Evolutionary conservation across 2,797 vertebrate species (phyloP).

Genomic region (Gymnoscopelus microlampas): DNA sequence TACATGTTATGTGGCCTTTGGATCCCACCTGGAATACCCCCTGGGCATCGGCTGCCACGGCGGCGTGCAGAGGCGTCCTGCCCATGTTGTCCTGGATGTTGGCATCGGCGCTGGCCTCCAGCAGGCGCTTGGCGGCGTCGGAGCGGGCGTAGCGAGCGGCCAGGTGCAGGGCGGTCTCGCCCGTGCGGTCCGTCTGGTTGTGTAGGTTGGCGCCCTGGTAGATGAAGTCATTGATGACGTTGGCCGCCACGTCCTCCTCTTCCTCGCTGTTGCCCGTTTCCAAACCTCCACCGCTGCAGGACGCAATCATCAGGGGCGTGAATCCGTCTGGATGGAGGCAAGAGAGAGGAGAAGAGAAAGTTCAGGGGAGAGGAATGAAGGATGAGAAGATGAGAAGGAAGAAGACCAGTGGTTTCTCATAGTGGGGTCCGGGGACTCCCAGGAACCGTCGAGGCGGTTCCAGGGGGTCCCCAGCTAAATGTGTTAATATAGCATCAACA

Average conservation of each 20-base stretch:
- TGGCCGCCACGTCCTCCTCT: constrained; percentile 92
- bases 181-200: constrained; percentile 96
- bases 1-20: not conserved
- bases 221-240: constrained; percentile 96
- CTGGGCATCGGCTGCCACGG: constrained; percentile 94
- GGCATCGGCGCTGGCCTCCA: constrained; percentile 95
- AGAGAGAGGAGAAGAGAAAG: not conserved
- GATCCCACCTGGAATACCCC: constrained; percentile 93
- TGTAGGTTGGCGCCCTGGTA: constrained; percentile 96
- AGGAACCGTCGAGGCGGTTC: too few species aligned
- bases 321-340: constrained; percentile 87
- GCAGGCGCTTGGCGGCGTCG: constrained; percentile 93
- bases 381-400: too few species aligned
- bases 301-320: constrained; percentile 97
- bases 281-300: constrained; percentile 95
- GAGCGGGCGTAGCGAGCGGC: constrained; percentile 95
- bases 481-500: too few species aligned
- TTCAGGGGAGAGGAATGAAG: not conserved
- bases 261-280: constrained; percentile 96
- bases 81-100: constrained; percentile 99
- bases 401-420: too few species aligned
- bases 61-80: constrained; percentile 91
- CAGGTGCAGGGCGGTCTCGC: constrained; percentile 94
- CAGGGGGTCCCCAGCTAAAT: too few species aligned
- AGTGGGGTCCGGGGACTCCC: too few species aligned